Evolutionary conservation across 2,797 vertebrate species (phyloP).

Genomic region (Lutjanus campechanus): DNA sequence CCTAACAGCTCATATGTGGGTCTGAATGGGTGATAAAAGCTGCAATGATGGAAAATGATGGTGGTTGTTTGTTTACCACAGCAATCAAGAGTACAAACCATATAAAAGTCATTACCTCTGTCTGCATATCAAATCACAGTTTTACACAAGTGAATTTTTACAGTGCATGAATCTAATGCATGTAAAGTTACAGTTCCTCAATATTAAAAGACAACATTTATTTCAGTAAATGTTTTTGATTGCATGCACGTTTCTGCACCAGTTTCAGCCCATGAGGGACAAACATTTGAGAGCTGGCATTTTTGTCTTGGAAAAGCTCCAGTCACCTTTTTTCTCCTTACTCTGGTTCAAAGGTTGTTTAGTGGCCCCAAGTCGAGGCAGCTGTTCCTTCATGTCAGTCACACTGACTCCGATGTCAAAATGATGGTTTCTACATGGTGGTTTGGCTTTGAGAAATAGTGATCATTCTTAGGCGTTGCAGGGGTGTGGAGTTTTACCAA

Average conservation of each 20-base stretch:
- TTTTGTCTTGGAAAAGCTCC: slow-evolving; percentile 19
- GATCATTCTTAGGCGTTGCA: slow-evolving; percentile 56
- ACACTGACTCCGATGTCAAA: slow-evolving; percentile 67
- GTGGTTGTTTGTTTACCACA: background rate
- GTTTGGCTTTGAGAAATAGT: slow-evolving; percentile 54
- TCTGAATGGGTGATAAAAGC: slow-evolving; percentile 10
- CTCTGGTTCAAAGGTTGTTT: slow-evolving; percentile 50
- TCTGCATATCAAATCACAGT: background rate
- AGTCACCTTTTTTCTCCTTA: slow-evolving; percentile 14
- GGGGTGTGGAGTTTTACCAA: slow-evolving; percentile 52
- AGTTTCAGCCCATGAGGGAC: background rate
- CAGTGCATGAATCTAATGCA: background rate
- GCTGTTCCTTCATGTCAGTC: slow-evolving; percentile 75
- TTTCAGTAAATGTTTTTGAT: background rate
- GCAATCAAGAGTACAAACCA: background rate
- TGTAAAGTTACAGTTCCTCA: background rate
- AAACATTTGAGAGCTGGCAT: slow-evolving; percentile 5
- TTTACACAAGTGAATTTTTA: background rate
- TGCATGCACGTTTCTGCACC: background rate
- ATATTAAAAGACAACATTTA: background rate
- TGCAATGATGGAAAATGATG: background rate
- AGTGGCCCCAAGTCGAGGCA: slow-evolving; percentile 55
- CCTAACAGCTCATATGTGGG: background rate
- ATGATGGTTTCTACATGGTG: slow-evolving; percentile 49
- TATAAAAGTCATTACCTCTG: background rate